phyloP scores from a whole-genome alignment of 2,797 vertebrate species.

The Dryobates pubescens region DNA sequence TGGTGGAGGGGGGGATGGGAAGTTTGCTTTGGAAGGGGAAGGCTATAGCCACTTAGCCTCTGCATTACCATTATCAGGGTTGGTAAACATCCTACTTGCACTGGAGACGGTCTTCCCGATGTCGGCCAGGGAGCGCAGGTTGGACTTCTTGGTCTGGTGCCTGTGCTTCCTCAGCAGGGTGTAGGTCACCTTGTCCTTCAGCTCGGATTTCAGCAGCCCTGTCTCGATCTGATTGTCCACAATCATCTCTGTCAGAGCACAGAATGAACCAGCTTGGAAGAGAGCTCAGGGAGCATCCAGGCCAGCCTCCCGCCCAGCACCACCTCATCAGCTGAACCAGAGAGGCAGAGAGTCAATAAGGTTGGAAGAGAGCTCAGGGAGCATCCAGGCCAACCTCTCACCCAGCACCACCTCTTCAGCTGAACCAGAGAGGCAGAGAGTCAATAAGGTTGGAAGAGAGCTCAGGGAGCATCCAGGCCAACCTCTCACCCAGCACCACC shows the following conservation, averaged over 20 bases:
- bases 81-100: constrained; percentile 99
- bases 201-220: constrained; percentile 89
- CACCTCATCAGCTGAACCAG: too few species aligned
- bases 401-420: too few species aligned
- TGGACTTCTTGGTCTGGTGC: constrained; percentile 99
- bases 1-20: neutral
- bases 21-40: constrained; percentile 21
- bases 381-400: too few species aligned
- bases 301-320: too few species aligned
- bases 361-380: too few species aligned
- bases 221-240: constrained; percentile 94
- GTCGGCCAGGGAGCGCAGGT: constrained; percentile 95
- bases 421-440: too few species aligned
- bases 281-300: too few species aligned
- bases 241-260: constrained; percentile 85
- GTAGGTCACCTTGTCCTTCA: constrained; percentile 97
- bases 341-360: too few species aligned
- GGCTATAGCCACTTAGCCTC: constrained; percentile 85
- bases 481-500: too few species aligned
- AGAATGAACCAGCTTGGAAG: too few species aligned
- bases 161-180: constrained; percentile 94
- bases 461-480: too few species aligned
- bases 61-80: constrained; percentile 95
- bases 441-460: too few species aligned
- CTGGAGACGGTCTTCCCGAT: constrained; percentile 98